These are phyloP conservation scores for Gobio gobio DNA, from an alignment of 2,113 vertebrate species.

Conservation along the genomic window DNA sequence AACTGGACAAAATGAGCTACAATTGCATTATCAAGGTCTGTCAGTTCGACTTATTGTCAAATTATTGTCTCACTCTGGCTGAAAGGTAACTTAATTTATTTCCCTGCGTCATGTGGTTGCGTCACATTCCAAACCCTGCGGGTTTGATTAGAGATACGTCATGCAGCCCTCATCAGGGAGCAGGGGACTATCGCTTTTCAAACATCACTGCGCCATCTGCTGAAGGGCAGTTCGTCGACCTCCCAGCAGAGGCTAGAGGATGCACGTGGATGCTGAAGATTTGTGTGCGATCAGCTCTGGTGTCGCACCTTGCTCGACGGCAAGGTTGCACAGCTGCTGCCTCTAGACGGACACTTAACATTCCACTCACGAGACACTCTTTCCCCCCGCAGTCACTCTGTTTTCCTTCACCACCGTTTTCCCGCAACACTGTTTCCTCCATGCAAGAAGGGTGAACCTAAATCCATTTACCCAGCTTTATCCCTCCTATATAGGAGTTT, in stretches of 20 bases:
- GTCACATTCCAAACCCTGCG: slow-evolving; percentile 7
- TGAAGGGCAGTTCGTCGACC: slow-evolving; percentile 21
- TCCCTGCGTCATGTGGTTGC: neutral
- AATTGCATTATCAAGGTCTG: no score
- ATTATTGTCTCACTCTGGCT: neutral
- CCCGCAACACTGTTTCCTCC: neutral
- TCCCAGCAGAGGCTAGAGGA: slow-evolving; percentile 22
- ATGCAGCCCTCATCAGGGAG: neutral
- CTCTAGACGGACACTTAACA: slow-evolving; percentile 26
- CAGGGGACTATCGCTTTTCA: slow-evolving; percentile 15
- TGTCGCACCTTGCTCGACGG: neutral
- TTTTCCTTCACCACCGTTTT: neutral
- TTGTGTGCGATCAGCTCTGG: neutral
- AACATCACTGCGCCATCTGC: slow-evolving; percentile 37
- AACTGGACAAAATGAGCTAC: no score
- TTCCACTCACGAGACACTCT: slow-evolving; percentile 38
- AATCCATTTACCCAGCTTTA: slow-evolving; percentile 5
- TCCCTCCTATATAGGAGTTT: neutral
- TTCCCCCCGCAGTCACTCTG: slow-evolving; percentile 13
- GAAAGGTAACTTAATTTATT: neutral
- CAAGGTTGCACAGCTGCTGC: neutral
- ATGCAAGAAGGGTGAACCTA: slow-evolving; percentile 16
- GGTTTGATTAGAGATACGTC: neutral
- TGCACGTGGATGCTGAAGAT: slow-evolving; percentile 8
- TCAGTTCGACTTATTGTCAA: neutral